Base-by-base conservation (phyloP, 2,888 invertebrate species). In the Ennomos erosarius region DNA sequence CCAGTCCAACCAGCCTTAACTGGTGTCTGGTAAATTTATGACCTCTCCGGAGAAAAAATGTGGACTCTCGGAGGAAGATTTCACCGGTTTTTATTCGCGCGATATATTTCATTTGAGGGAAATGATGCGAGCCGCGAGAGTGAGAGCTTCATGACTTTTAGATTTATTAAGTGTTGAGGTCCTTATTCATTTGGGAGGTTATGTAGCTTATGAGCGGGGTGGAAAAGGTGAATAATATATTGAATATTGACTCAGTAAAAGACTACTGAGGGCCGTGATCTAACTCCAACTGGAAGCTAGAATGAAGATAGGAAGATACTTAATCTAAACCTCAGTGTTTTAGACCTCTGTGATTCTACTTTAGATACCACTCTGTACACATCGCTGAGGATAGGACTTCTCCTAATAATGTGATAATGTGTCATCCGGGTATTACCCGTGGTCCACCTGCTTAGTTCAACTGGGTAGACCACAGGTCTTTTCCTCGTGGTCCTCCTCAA, bases 51-150 rank as follows among this genome's bases (percentile, higher is more conserved):
- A 69, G 78, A 77, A 82, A 83, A 86, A 84, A 85, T 82, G 82
- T 80, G 78, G 71, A 81, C 81, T 84, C 81, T 79, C 77, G 62
- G 68, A 73, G 74, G 80, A 83, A 78, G 81, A 81, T 81, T 79
- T 78, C 78, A 71, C 84, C 75, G 73, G 81, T 82, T 87, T 76
- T 86, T 84, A 85, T 82, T 81, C 82, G 76, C 74, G 66, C 81
- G 75, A 85, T 85, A 84, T 84, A 85, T 88, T 87, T 84, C 81
- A 84, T 83, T 67, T 64, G 65, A 65, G 75, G 80, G 84, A 85
- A 86, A 87, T 85, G 85, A 84, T 79, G 74, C 77, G 74, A 67
- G 55, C 60, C 58, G 64, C 13, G 39, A 59, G 69, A 68, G 71
- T 36, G 39, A 59, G 69, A 68, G 71, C 69, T 70, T 75, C 77